Evolutionary conservation across 2,113 vertebrate species (phyloP).

Genomic region (Columba livia): DNA sequence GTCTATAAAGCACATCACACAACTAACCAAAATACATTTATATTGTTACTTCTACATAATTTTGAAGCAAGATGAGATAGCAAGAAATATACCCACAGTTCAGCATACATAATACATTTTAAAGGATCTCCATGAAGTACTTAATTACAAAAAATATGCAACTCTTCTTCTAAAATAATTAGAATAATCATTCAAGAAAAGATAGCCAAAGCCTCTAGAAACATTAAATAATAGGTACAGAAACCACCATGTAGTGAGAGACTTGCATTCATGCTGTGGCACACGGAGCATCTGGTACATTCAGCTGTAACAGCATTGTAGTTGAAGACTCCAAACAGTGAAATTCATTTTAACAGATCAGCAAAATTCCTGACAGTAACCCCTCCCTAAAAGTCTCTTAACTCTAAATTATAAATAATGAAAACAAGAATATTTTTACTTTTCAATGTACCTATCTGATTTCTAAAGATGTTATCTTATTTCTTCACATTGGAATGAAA

Average conservation of each 20-base stretch:
- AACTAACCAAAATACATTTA: background rate
- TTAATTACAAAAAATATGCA: background rate
- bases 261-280: background rate
- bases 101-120: background rate
- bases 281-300: background rate
- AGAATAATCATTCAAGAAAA: background rate
- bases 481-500: background rate
- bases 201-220: background rate
- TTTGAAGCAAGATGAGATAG: background rate
- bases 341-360: background rate
- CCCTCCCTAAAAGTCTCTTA: background rate
- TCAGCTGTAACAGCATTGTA: background rate
- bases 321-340: background rate
- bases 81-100: background rate
- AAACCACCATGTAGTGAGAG: background rate
- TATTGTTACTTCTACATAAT: background rate
- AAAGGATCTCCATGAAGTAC: background rate
- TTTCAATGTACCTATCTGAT: background rate
- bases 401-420: background rate
- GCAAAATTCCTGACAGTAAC: background rate
- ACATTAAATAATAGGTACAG: background rate
- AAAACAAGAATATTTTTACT: background rate
- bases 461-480: background rate
- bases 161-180: background rate
- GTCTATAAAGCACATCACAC: background rate